Evolutionary conservation across 2,113 vertebrate species (phyloP).

Genomic region (Chitala chitala): DNA sequence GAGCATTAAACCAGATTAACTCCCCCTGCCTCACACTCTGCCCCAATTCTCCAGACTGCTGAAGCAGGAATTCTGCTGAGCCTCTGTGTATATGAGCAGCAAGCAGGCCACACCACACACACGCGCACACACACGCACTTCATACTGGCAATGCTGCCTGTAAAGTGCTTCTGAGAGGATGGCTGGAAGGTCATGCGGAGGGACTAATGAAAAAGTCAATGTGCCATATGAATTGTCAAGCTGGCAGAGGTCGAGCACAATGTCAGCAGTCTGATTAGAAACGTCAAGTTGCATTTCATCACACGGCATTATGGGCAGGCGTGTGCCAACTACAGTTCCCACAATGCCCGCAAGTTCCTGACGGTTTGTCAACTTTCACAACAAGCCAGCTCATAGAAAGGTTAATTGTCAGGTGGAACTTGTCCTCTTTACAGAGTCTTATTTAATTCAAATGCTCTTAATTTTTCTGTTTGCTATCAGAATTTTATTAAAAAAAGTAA

Average conservation of each 20-base stretch:
- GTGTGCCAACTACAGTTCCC: too few relatives aligned
- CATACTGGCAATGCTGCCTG: background rate
- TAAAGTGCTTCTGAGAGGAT: background rate
- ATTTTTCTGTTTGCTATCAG: too few relatives aligned
- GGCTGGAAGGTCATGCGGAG: background rate
- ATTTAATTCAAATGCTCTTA: too few relatives aligned
- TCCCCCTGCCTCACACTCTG: conserved; percentile 35
- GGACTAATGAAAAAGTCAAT: conserved; percentile 10
- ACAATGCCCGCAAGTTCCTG: too few relatives aligned
- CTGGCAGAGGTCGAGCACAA: background rate
- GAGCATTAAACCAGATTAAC: conserved; percentile 54
- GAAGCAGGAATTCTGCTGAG: conserved; percentile 36
- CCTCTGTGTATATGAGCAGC: conserved; percentile 36
- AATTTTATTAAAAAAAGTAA: too few relatives aligned
- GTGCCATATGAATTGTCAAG: conserved; percentile 33
- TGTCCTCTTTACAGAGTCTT: too few relatives aligned
- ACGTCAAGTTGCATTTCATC: too few relatives aligned
- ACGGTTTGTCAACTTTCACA: too few relatives aligned
- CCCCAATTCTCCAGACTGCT: conserved; percentile 52
- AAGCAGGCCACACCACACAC: conserved; percentile 11
- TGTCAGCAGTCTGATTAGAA: background rate
- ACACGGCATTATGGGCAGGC: too few relatives aligned
- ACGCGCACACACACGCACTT: background rate
- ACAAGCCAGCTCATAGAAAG: too few relatives aligned
- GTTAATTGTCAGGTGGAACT: too few relatives aligned